These are phyloP conservation scores for Standfussiana lucernea DNA, from an alignment of 2,888 invertebrate genomes.

Conservation along the genomic window DNA sequence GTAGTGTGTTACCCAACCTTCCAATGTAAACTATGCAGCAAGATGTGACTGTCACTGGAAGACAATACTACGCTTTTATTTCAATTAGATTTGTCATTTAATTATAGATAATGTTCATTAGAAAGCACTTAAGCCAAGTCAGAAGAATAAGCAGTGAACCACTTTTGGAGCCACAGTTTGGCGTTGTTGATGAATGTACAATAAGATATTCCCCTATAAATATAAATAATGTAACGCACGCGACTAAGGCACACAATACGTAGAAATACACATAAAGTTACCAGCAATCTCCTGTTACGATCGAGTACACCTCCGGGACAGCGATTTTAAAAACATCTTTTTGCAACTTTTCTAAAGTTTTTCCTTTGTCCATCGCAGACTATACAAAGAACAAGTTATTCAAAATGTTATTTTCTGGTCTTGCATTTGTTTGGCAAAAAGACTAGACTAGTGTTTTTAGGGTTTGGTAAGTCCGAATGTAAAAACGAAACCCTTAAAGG, in stretches of 20 bases:
- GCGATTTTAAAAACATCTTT: conserved; percentile 55
- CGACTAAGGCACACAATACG: conserved; percentile 3
- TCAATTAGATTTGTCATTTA: background rate
- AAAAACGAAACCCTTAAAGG: background rate
- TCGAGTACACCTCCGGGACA: conserved; percentile 48
- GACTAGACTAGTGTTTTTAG: background rate
- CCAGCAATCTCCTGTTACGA: conserved; percentile 39
- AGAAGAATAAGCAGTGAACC: background rate
- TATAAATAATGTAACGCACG: background rate
- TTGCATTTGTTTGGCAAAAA: conserved; percentile 2
- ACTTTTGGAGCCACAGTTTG: background rate
- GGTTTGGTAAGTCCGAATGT: background rate
- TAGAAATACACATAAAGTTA: conserved; percentile 17
- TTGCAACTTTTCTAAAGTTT: conserved; percentile 55
- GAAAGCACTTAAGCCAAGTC: background rate
- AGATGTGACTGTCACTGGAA: background rate
- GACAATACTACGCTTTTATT: background rate
- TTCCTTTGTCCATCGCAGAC: conserved; percentile 39
- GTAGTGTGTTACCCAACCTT: background rate
- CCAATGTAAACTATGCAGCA: background rate
- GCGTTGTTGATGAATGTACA: background rate
- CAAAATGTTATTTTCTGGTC: conserved; percentile 8
- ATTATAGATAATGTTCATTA: background rate
- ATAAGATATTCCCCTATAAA: background rate
- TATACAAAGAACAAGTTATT: conserved; percentile 24